These are phyloP conservation scores for Sebastes oblongus DNA, from an alignment of 2,797 vertebrate species.

Conservation along the genomic window DNA sequence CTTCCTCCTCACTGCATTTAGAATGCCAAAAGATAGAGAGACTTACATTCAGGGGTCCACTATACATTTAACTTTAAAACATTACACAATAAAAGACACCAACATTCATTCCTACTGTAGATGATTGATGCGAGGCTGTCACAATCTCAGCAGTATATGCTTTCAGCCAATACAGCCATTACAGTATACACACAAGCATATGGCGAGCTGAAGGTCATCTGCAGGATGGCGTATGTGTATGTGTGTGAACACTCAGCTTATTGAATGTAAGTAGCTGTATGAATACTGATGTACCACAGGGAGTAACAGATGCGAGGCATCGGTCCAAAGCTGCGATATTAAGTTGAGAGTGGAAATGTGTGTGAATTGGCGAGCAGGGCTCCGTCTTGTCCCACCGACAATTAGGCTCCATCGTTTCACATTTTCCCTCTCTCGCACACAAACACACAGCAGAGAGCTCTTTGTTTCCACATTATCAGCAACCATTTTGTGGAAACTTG, in stretches of 20 bases:
- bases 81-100: slow-evolving; percentile 40
- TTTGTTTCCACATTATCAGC: not conserved
- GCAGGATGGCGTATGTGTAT: not conserved
- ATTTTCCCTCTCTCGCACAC: not conserved
- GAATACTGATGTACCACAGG: slow-evolving; percentile 54
- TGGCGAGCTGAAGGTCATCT: slow-evolving; percentile 64
- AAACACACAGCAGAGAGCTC: not conserved
- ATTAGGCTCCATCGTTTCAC: not conserved
- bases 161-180: slow-evolving; percentile 29
- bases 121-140: slow-evolving; percentile 48
- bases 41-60: slow-evolving; percentile 14
- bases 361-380: slow-evolving; percentile 6
- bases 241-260: slow-evolving; percentile 27
- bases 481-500: not conserved
- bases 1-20: slow-evolving; percentile 12
- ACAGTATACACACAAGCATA: slow-evolving; percentile 43
- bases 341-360: slow-evolving; percentile 35
- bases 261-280: slow-evolving; percentile 57
- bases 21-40: slow-evolving; percentile 5
- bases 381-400: slow-evolving; percentile 11
- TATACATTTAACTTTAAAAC: slow-evolving; percentile 31
- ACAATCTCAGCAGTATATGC: slow-evolving; percentile 22
- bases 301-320: slow-evolving; percentile 40
- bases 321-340: slow-evolving; percentile 26
- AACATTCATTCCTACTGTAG: slow-evolving; percentile 45